Percentiles rank a stretch among this genome's conserved stretches.
Conservation (phyloP, 2,113 vertebrate species). For the Stegostoma tigrinum region DNA sequence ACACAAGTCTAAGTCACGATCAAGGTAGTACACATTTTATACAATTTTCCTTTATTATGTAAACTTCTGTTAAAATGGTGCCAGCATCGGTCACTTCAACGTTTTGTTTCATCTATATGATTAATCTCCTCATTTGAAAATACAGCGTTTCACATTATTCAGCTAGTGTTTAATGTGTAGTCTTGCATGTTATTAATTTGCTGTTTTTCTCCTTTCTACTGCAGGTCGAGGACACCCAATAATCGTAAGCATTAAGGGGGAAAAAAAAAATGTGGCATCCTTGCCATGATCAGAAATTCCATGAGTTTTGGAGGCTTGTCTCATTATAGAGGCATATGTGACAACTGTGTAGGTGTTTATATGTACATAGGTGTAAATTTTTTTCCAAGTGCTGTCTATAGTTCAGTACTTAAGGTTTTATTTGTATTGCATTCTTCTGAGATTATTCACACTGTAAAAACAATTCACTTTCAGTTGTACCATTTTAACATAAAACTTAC, state of each 20-base stretch:
- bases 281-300: slow-evolving; percentile 89
- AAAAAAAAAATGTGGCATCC: slow-evolving; percentile 57
- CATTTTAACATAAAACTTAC: slow-evolving; percentile 67
- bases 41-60: slow-evolving; percentile 30
- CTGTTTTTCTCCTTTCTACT: slow-evolving; percentile 64
- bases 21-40: slow-evolving; percentile 98
- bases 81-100: slow-evolving; percentile 1
- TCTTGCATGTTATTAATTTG: slow-evolving; percentile 46
- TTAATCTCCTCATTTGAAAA: slow-evolving; percentile 6
- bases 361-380: slow-evolving; percentile 90
- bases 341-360: slow-evolving; percentile 83
- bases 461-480: slow-evolving; percentile 80
- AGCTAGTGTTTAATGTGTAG: background rate
- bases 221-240: slow-evolving; percentile 82
- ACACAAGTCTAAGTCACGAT: slow-evolving; percentile 99
- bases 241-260: slow-evolving; percentile 85
- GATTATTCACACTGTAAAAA: slow-evolving; percentile 63
- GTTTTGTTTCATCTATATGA: background rate
- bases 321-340: slow-evolving; percentile 98
- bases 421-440: slow-evolving; percentile 74
- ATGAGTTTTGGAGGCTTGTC: slow-evolving; percentile 99
- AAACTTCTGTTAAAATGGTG: slow-evolving; percentile 28
- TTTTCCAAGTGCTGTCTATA: slow-evolving; percentile 75
- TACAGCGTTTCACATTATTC: background rate
- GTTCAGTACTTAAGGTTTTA: slow-evolving; percentile 70